Conservation (phyloP, 1,140 invertebrate genomes). For the Ceratina australensis region DNA sequence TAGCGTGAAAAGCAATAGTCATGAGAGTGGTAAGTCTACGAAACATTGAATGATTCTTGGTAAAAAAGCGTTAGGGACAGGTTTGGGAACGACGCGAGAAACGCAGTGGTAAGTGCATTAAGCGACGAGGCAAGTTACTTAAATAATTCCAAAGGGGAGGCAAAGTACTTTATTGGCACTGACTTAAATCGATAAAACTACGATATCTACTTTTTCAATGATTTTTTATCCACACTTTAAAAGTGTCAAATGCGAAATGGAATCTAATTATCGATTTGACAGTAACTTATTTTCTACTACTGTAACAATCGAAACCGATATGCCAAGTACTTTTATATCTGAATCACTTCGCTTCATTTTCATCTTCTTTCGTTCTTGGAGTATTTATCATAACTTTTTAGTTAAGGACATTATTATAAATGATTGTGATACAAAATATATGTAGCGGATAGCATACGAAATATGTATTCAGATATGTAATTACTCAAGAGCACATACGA, state of each 20-base stretch:
- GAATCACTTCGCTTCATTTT: slow-evolving; percentile 43
- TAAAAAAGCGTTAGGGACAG: slow-evolving; percentile 22
- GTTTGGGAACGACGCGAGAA: slow-evolving; percentile 25
- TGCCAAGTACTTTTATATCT: slow-evolving; percentile 58
- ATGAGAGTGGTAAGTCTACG: slow-evolving; percentile 23
- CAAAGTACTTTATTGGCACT: slow-evolving; percentile 46
- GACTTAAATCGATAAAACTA: slow-evolving; percentile 37
- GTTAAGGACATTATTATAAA: slow-evolving; percentile 46
- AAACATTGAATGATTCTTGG: slow-evolving; percentile 23
- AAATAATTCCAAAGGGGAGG: slow-evolving; percentile 24
- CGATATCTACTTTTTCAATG: slow-evolving; percentile 55
- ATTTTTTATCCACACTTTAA: slow-evolving; percentile 44
- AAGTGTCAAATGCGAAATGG: background rate
- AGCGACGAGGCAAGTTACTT: slow-evolving; percentile 14
- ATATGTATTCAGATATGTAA: slow-evolving; percentile 24
- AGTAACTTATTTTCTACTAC: slow-evolving; percentile 36
- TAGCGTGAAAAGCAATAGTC: slow-evolving; percentile 45
- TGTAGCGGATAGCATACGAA: slow-evolving; percentile 31
- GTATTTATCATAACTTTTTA: slow-evolving; percentile 55
- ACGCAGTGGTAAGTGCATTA: slow-evolving; percentile 25
- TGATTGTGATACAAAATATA: slow-evolving; percentile 55
- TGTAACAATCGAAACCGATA: slow-evolving; percentile 43
- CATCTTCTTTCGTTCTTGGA: slow-evolving; percentile 41
- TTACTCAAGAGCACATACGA: slow-evolving; percentile 26
- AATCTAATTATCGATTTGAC: slow-evolving; percentile 47